A percentile compares a stretch with the other conserved stretches of the same genome.
phyloP scores from a whole-genome alignment of 2,113 vertebrate species.

The Labrus mixtus region DNA sequence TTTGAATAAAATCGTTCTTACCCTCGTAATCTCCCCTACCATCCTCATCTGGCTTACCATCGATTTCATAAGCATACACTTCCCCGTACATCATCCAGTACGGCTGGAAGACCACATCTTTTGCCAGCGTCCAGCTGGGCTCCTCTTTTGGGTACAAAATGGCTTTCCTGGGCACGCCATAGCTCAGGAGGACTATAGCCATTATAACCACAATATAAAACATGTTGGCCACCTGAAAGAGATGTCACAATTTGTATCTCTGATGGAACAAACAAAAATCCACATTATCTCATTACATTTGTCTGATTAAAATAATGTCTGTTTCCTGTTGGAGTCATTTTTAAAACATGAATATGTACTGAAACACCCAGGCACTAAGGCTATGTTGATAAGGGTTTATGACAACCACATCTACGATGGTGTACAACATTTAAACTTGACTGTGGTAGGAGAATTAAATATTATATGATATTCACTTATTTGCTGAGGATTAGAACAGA shows the following conservation, averaged over 20 bases:
- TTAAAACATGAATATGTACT: neutral
- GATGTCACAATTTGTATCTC: neutral
- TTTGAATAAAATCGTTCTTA: constrained; percentile 52
- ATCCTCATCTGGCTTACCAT: constrained; percentile 88
- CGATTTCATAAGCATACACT: constrained; percentile 99
- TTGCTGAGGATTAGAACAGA: neutral
- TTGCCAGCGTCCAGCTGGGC: constrained; percentile 93
- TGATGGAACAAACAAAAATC: neutral
- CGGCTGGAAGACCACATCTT: constrained; percentile 97
- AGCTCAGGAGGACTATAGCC: constrained; percentile 96
- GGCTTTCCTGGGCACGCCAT: constrained; percentile 96
- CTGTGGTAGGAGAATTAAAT: neutral
- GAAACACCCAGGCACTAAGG: constrained; percentile 34
- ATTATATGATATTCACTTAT: neutral
- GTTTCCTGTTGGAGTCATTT: no score
- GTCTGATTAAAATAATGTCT: no score
- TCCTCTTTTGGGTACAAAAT: constrained; percentile 93
- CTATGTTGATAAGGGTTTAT: neutral
- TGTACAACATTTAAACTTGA: neutral
- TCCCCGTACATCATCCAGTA: constrained; percentile 99
- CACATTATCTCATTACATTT: no score
- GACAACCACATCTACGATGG: neutral
- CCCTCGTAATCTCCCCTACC: constrained; percentile 59
- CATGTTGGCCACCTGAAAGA: constrained; percentile 98
- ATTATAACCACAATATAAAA: constrained; percentile 99